Percentiles rank a stretch among this genome's conserved stretches.
Conservation (phyloP, 2,113 vertebrate species). For the Hemiscyllium ocellatum region DNA sequence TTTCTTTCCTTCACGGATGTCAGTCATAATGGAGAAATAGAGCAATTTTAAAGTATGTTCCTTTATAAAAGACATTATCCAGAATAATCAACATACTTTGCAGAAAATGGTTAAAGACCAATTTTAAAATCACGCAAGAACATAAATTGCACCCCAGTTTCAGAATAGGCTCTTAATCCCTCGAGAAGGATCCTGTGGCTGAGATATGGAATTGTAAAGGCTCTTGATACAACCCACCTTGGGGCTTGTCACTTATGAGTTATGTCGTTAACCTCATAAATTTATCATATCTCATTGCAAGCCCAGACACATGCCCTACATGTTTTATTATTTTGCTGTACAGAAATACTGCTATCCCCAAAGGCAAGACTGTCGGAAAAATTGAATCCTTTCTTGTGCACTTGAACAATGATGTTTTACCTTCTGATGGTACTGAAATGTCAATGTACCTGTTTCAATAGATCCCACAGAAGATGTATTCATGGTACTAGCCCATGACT, state of each 20-base stretch:
- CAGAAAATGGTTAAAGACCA: background rate
- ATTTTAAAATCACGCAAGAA: background rate
- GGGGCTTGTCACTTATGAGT: conserved; percentile 25
- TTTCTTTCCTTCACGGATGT: background rate
- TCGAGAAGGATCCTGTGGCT: background rate
- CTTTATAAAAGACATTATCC: background rate
- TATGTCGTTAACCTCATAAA: background rate
- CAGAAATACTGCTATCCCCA: background rate
- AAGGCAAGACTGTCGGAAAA: background rate
- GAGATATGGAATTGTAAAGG: background rate
- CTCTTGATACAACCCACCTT: too few species aligned
- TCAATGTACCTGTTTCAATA: background rate
- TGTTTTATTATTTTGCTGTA: background rate
- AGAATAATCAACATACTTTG: background rate
- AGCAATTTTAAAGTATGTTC: background rate
- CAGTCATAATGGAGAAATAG: background rate
- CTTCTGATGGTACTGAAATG: background rate
- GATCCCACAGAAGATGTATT: background rate
- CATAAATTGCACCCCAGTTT: background rate
- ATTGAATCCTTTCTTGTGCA: background rate
- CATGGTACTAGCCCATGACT: too few species aligned
- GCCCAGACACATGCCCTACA: background rate
- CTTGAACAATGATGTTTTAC: background rate
- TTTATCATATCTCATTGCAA: conserved; percentile 24
- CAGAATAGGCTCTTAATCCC: background rate